Base-by-base conservation (phyloP, 2,888 invertebrate species). In the Suillia variegata region DNA sequence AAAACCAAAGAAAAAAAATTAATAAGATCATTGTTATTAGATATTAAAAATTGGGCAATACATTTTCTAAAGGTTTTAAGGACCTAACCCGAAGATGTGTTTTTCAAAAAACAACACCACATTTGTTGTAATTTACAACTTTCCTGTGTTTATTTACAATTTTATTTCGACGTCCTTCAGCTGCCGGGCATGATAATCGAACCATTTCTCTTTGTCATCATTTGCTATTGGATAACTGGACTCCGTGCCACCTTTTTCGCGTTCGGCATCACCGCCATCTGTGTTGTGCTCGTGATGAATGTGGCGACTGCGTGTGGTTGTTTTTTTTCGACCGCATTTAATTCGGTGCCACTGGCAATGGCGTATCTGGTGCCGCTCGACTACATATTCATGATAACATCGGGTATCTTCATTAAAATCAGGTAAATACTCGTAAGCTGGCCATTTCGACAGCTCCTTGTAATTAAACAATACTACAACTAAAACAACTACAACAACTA, bases 221-320 rank as follows among this genome's bases (percentile, higher is more conserved):
- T 96, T 69, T 87, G 91, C 58, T 97, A 97, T 82, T 95, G 91
- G 90, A 85, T 96, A 70, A 88, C 92, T 5, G 95, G 94, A n/a
- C 83, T 94, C 8, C 84, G 90, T 52, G 80, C 85, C 52, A 87
- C 89, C 0, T 63, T 86, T 12, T 88, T 88, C 75, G 90, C 92
- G 8, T 90, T 92, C 74, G 78, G 86, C 1, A 85, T 89, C 71
- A 92, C 93, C 0, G 82, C 88, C 24, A 80, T 90, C 61, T 84
- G 90, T 18, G 84, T 90, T n/a, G 86, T 90, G 63, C 80, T 94
- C 67, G 92, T 93, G 49, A 89, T 93, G 82, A 94, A 93, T 76
- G 91, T 92, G 5, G 90, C 94, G n/a, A 89, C 92, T 38, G 90
- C 94, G 26, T 94, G 93, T 78, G 94, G 94, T 89, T 89, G 89